A percentile compares a stretch with the other conserved stretches of the same genome.
phyloP scores from a whole-genome alignment of 2,113 vertebrate genomes.

The Gasterosteus nipponicus region DNA sequence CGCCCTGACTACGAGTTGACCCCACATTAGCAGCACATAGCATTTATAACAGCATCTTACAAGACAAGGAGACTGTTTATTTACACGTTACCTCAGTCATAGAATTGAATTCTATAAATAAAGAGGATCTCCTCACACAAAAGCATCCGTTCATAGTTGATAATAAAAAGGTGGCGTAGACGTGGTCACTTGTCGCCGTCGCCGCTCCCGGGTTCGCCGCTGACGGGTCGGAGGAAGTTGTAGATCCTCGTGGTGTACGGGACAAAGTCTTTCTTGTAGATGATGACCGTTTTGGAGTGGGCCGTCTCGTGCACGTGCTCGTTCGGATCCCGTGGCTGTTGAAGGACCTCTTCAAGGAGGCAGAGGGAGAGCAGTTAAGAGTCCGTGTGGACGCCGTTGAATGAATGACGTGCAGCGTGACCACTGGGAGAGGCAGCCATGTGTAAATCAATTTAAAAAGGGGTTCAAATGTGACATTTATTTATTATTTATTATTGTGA shows the following conservation, averaged over 20 bases:
- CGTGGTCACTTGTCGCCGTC: constrained; percentile 5
- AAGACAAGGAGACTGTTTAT: constrained; percentile 3
- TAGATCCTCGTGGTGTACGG: constrained; percentile 68
- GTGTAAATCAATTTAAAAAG: not conserved
- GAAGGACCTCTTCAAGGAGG: not conserved
- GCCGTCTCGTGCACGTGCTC: not conserved
- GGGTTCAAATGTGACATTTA: not conserved
- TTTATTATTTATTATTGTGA: not conserved
- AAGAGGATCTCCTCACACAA: constrained; percentile 6
- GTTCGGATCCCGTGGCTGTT: constrained; percentile 28
- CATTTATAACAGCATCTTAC: not conserved
- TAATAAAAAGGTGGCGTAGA: not conserved
- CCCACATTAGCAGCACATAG: not conserved
- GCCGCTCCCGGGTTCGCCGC: constrained; percentile 17
- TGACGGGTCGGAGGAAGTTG: constrained; percentile 58
- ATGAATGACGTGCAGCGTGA: not conserved
- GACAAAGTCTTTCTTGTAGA: constrained; percentile 75
- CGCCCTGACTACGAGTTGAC: not conserved
- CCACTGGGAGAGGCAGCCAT: not conserved
- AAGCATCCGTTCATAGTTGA: not conserved
- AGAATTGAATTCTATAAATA: not conserved
- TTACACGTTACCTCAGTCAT: not conserved
- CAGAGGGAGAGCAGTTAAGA: too few relatives aligned
- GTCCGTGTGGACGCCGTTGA: too few relatives aligned
- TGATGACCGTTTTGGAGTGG: constrained; percentile 36